Evolutionary conservation across 2,888 invertebrate genomes (phyloP).

Genomic region (Cantharis flavilabris): DNA sequence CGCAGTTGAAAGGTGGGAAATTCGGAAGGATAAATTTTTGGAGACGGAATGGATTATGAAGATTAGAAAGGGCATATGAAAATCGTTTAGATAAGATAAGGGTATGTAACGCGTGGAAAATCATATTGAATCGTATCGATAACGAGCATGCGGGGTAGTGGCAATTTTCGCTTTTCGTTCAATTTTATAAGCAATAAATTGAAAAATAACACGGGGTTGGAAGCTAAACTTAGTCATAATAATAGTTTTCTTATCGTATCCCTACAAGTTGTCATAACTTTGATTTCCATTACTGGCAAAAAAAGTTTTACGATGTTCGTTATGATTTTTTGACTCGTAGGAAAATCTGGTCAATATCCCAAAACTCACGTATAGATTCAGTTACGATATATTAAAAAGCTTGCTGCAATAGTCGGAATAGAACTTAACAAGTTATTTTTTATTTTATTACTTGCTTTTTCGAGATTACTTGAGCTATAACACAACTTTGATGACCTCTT

Average conservation of each 20-base stretch:
- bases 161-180: conserved; percentile 14
- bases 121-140: conserved; percentile 29
- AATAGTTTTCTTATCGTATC: conserved; percentile 42
- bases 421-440: conserved; percentile 16
- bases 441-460: conserved; percentile 25
- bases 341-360: conserved; percentile 11
- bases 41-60: background rate
- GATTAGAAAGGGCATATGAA: background rate
- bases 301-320: conserved; percentile 36
- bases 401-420: conserved; percentile 1
- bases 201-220: conserved; percentile 44
- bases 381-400: background rate
- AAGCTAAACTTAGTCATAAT: conserved; percentile 42
- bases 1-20: background rate
- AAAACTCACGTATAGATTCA: background rate
- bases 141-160: conserved; percentile 20
- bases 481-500: conserved; percentile 26
- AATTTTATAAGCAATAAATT: conserved; percentile 42
- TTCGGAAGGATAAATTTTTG: background rate
- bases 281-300: conserved; percentile 37
- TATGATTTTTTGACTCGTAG: background rate
- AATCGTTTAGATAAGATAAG: background rate
- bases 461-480: conserved; percentile 21
- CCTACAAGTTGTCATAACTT: conserved; percentile 39
- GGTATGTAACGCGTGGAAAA: background rate